Conservation (phyloP, 2,797 vertebrate genomes). For the Rhinichthys osculus region DNA sequence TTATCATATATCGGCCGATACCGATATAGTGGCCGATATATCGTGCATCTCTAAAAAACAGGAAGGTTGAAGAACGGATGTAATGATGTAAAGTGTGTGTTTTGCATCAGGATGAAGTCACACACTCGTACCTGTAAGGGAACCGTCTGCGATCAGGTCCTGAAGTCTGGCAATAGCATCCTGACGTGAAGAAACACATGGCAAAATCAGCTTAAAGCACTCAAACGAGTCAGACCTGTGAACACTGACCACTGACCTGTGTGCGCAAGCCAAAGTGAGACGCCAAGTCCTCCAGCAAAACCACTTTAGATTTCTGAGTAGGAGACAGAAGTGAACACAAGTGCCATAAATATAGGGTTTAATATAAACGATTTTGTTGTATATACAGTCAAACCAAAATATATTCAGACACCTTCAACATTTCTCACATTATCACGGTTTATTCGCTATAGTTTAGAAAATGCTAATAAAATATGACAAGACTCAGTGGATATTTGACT, state of each 20-base stretch:
- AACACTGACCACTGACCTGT: constrained; percentile 74
- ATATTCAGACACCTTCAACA: no score
- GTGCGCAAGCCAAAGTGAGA: constrained; percentile 93
- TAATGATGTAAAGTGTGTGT: not conserved
- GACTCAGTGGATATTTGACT: no score
- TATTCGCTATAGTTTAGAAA: no score
- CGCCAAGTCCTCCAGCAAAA: constrained; percentile 93
- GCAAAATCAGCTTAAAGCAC: not conserved
- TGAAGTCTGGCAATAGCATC: constrained; percentile 93
- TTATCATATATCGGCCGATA: no score
- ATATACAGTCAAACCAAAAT: no score
- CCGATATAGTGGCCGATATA: no score
- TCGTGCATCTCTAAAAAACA: no score
- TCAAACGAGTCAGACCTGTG: no score
- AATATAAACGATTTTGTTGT: no score
- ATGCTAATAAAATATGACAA: no score
- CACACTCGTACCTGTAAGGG: constrained; percentile 84
- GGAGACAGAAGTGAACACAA: constrained; percentile 12
- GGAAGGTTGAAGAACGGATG: not conserved
- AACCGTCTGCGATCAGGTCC: constrained; percentile 89
- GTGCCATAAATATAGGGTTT: not conserved
- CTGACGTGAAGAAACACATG: constrained; percentile 62
- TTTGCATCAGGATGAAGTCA: not conserved
- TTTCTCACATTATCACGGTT: no score
- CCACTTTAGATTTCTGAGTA: constrained; percentile 88